Percentiles rank a stretch among this genome's conserved stretches.
These are phyloP conservation scores for Halictus quadricinctus DNA, from an alignment of 2,888 invertebrate genomes.

Conservation along the genomic window DNA sequence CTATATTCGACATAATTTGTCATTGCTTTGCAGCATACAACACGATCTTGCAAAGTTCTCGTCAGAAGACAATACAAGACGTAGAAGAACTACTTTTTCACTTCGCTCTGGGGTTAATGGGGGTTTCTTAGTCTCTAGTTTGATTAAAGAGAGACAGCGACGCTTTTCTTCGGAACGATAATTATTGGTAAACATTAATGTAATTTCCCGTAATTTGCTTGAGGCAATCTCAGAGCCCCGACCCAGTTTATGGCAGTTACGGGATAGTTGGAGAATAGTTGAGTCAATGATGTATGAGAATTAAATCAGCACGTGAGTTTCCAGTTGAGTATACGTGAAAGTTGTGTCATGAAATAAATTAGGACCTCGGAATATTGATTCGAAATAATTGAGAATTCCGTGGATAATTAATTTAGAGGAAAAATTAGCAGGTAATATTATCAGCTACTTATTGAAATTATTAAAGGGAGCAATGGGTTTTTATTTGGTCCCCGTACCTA, in stretches of 20 bases:
- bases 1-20: too few relatives aligned
- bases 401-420: too few relatives aligned
- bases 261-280: neutral
- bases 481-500: too few relatives aligned
- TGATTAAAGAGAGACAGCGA: neutral
- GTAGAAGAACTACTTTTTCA: neutral
- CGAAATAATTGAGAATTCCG: neutral
- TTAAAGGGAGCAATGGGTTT: too few relatives aligned
- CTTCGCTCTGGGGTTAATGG: neutral
- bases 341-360: neutral
- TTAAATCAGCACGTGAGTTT: neutral
- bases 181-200: constrained; percentile 11
- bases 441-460: too few relatives aligned
- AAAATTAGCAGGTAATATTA: too few relatives aligned
- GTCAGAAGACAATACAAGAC: neutral
- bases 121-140: neutral
- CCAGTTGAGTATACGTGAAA: neutral
- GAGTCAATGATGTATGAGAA: neutral
- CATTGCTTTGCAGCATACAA: neutral
- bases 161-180: neutral
- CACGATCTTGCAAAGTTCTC: neutral
- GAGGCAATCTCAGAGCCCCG: neutral
- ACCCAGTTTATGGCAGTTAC: neutral
- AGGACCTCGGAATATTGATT: neutral
- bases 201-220: neutral